Base-by-base conservation (phyloP, 2,113 vertebrate genomes). In the Bolborhynchus lineola region DNA sequence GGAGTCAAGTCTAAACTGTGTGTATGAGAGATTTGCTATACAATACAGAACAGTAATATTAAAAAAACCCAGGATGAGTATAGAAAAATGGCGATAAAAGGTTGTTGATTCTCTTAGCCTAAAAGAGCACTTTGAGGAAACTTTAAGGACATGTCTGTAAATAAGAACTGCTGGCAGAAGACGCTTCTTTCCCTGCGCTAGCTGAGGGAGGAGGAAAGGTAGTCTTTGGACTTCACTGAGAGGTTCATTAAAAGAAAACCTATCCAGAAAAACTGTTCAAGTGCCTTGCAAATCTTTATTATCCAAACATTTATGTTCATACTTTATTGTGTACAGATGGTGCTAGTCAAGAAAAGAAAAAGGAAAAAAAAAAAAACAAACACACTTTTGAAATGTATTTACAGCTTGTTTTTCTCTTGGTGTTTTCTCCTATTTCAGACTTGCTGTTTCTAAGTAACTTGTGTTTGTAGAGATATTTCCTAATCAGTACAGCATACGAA, bases 271-370 rank as follows among this genome's bases (percentile, higher is more conserved):
- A 98, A 98, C 97, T 98, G 98, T 97, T 98, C 96, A 99, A 99
- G 99, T 99, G 99, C 99, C 99, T 99, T 99, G 98, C 98, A 99
- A 99, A 98, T 98, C 98, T 98, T 98, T 98, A 98, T 98, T 98
- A 98, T 97, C 97, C 97, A 98, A 98, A 98, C 97, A 95, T 98
- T 96, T 98, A 98, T 98, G 98, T 98, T 97, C 97, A 97, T 98
- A 98, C 98, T 96, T 97, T 96, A 97, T 98, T 97, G 98, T 99
- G 98, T 98, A 98, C 98, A 99, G 98, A 98, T 97, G 99, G 99
- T 99, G 99, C 99, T 99, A 98, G 98, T 97, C 93, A 87, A 96
- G 93, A 96, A 97, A 97, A 97, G 86, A 84, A 96, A 95, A 97
- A 90, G 90, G 78, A 90, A 96, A 94, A 92, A 63, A 26, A 87